Conservation (phyloP, 2,888 invertebrate genomes). For the Orchesella flavescens region DNA sequence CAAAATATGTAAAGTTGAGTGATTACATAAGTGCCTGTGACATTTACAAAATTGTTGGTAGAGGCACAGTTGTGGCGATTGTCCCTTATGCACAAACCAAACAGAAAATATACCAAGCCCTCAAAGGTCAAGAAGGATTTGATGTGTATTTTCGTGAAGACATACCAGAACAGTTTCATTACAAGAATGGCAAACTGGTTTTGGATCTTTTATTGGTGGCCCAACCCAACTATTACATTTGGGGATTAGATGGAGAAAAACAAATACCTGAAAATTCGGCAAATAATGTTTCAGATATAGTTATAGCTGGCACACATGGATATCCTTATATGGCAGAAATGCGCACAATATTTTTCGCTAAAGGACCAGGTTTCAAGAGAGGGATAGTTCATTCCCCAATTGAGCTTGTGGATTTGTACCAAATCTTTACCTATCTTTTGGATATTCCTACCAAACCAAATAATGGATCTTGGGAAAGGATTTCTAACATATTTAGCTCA, state of each 20-base stretch:
- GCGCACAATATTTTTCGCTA: slow-evolving; percentile 73
- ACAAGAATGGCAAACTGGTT: slow-evolving; percentile 74
- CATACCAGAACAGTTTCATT: slow-evolving; percentile 75
- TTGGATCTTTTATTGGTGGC: slow-evolving; percentile 75
- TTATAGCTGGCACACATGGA: slow-evolving; percentile 69
- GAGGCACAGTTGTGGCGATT: slow-evolving; percentile 72
- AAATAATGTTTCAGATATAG: slow-evolving; percentile 53
- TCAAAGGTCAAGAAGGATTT: slow-evolving; percentile 68
- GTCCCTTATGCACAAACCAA: slow-evolving; percentile 64
- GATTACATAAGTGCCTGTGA: neutral
- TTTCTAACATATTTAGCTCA: neutral
- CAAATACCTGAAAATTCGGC: slow-evolving; percentile 63
- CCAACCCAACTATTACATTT: slow-evolving; percentile 73
- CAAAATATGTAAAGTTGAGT: slow-evolving; percentile 72
- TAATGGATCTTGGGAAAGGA: slow-evolving; percentile 71
- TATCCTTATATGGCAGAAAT: slow-evolving; percentile 72
- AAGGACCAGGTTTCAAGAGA: slow-evolving; percentile 74
- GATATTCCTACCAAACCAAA: slow-evolving; percentile 74
- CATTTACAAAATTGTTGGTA: slow-evolving; percentile 59
- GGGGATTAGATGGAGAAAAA: slow-evolving; percentile 60
- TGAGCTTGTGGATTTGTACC: slow-evolving; percentile 75
- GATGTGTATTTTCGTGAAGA: slow-evolving; percentile 74
- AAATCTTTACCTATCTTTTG: slow-evolving; percentile 75
- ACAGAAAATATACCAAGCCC: slow-evolving; percentile 64
- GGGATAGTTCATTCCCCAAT: slow-evolving; percentile 73